Evolutionary conservation across 2,797 vertebrate species (phyloP), one percentile per base, ranked within the genome.

Genomic region (Poeciliopsis infans): DNA sequence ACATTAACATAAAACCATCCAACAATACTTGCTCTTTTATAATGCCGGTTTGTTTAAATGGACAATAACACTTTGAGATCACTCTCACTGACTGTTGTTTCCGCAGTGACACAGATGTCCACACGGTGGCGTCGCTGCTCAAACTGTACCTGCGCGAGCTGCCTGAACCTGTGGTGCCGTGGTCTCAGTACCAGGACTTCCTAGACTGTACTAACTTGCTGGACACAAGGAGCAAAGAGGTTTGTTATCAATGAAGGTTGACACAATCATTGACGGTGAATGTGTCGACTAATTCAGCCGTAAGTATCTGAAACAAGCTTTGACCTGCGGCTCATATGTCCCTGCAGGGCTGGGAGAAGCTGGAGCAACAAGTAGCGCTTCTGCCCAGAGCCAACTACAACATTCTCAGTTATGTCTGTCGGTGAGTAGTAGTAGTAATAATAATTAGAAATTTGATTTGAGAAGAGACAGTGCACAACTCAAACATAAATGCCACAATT

Each of bases 81-180:
- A 28, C 4, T 6, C 39, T 41, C 20, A 4, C 66, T 51, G 23
- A 72, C 20, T 23, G n/a, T 16, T 76, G 3, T 82, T 7, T 77
- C 47, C 88, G 79, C 96, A 99, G 98, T 90, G 97, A 98, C 84
- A 99, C 98, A 0, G 98, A 99, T 47, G 97, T 99, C 80, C 98
- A 99, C 96, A 99, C 98, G 0, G 98, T 99, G 93, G 97, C 97
- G 13, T 99, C 98, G 0, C 94, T 99, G 82, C 90, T 99, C 80
- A 99, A 99, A 80, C 95, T 99, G 78, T 99, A 99, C 91, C 95
- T 99, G 82, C 93, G 98, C 15, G 98, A 99, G 92, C 96, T 99
- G 15, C 98, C 98, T 0, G 96, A 99, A 87, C 98, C 98, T 0
- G 97, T 97, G 0, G 93, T 99, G 33, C 98, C 98, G 25, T 99